Base-by-base conservation (phyloP, 92 coral and sea anemone species). In the Palythoa caribaeorum region DNA sequence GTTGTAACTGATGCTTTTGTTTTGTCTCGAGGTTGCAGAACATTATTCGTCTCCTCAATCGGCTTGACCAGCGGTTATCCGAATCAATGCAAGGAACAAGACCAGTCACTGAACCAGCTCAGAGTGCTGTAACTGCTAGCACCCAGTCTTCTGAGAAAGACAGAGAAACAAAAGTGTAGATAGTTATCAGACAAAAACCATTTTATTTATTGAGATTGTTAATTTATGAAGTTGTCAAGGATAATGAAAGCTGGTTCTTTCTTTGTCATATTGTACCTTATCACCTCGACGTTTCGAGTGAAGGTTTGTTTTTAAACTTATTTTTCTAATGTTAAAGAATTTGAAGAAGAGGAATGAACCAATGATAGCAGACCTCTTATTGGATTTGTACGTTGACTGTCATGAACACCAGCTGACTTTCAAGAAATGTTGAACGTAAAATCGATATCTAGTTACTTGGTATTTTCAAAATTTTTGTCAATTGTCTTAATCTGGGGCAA, bases 11-110 rank as follows among this genome's bases (percentile, higher is more conserved):
- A 44, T 44, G 50, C 6, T 44, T 44, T 44, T 8, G 48, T 52
- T 57, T 38, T 11, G 21, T 44, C 72, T 71, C 0, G 21, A 94
- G 98, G 76, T 83, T 94, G 21, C 96, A 91, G 44, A 94, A 76
- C 84, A 94, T 94, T 74, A 88, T 94, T 71, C 98, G 98, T 57
- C 90, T 94, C 19, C 90, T 94, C 37, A 90, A 93, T 70, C 93
- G 98, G 17, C 93, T 94, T 77, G 98, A 94, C 60, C 85, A 87
- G 73, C 88, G 96, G 57, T 84, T 94, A 72, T 69, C 94, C 14
- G 98, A 94, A 79, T 72, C 84, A 59, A 71, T 79, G 16, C 84
- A 72, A 79, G 84, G 84, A 38, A 39, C 59, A 9, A 79, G 38
- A 39, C 15, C 84, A 39, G 84, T 35, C 51, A 7, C 51, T 57